phyloP scores from a whole-genome alignment of 2,888 invertebrate genomes.

The Danaus chrysippus region DNA sequence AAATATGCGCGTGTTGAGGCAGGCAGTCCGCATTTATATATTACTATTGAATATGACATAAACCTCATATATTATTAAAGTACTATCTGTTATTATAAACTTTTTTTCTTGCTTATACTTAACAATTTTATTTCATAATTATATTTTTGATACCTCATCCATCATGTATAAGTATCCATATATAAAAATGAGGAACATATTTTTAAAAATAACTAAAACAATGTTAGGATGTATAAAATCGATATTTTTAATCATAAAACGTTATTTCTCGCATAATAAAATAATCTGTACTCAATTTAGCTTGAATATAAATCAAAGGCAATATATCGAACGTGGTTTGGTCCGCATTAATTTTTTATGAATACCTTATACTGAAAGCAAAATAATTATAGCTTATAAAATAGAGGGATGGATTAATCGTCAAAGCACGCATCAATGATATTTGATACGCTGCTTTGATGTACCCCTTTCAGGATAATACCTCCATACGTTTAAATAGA shows the following conservation, averaged over 20 bases:
- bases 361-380: constrained; percentile 18
- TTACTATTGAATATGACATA: too few relatives aligned
- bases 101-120: too few relatives aligned
- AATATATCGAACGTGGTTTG: constrained; percentile 10
- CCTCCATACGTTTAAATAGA: constrained; percentile 9
- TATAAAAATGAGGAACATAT: too few relatives aligned
- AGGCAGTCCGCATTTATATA: too few relatives aligned
- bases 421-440: constrained; percentile 31
- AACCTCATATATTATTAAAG: too few relatives aligned
- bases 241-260: background rate
- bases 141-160: too few relatives aligned
- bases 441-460: constrained; percentile 32
- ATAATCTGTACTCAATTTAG: constrained; percentile 4
- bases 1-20: too few relatives aligned
- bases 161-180: too few relatives aligned
- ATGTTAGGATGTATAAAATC: background rate
- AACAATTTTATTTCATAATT: too few relatives aligned
- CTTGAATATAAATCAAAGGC: constrained; percentile 5
- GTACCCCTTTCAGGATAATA: constrained; percentile 27
- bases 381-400: constrained; percentile 20
- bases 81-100: too few relatives aligned
- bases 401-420: constrained; percentile 21
- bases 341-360: background rate
- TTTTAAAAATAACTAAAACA: too few relatives aligned
- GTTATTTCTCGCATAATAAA: background rate